phyloP scores from a whole-genome alignment of 53 echinoderm and acorn worm species.

The Echinarachnius parma region DNA sequence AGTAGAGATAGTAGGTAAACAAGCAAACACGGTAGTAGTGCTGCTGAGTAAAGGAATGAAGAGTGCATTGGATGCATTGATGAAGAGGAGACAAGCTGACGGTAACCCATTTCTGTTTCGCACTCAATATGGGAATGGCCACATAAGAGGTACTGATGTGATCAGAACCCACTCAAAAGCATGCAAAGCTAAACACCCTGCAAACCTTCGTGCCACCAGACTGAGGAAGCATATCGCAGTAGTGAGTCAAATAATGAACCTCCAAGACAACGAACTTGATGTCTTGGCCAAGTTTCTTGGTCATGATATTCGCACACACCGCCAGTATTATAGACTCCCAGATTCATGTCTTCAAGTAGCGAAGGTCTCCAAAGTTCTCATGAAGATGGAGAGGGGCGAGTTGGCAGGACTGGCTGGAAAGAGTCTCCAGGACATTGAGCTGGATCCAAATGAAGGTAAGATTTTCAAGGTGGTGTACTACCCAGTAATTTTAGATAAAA shows the following conservation, averaged over 20 bases:
- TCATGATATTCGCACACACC: slow-evolving; percentile 59
- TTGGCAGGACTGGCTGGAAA: slow-evolving; percentile 40
- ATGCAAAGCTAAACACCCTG: too few species aligned
- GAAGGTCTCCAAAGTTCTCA: slow-evolving; percentile 49
- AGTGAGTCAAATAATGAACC: slow-evolving; percentile 62
- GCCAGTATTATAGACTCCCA: slow-evolving; percentile 64
- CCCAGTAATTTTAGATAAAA: too few species aligned
- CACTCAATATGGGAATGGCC: too few species aligned
- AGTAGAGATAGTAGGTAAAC: slow-evolving; percentile 65
- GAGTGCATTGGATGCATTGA: background rate
- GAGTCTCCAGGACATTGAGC: slow-evolving; percentile 40
- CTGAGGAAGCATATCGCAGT: slow-evolving; percentile 74
- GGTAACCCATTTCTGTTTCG: too few species aligned
- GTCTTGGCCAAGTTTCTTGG: slow-evolving; percentile 68
- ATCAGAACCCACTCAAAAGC: too few species aligned
- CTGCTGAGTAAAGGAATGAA: slow-evolving; percentile 35
- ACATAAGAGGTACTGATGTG: too few species aligned
- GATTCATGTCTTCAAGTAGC: slow-evolving; percentile 40
- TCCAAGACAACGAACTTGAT: slow-evolving; percentile 69
- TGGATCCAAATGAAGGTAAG: background rate
- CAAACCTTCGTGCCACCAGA: too few species aligned
- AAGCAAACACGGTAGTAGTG: slow-evolving; percentile 57
- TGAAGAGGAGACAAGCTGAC: background rate
- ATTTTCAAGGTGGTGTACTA: too few species aligned
- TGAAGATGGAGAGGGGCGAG: slow-evolving; percentile 43